phyloP scores from a whole-genome alignment of 2,888 invertebrate genomes.

The Teleogryllus oceanicus region DNA sequence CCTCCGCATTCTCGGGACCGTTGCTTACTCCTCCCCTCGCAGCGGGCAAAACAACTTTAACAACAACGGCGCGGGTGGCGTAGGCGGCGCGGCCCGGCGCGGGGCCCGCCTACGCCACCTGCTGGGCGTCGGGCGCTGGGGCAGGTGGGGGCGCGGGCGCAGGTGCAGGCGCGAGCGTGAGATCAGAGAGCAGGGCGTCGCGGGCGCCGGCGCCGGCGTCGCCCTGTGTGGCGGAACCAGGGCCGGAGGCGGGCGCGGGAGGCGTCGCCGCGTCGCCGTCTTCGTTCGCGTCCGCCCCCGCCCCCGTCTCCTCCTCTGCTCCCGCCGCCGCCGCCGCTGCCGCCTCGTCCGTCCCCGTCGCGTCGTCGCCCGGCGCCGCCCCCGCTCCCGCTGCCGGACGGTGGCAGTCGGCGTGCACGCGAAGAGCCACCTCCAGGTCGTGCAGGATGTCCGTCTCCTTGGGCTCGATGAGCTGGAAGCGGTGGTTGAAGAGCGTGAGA shows the following conservation, averaged over 20 bases:
- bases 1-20: no score
- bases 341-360: neutral
- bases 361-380: neutral
- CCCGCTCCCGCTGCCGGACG: neutral
- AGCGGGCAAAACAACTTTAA: conserved; percentile 34
- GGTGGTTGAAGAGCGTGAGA: conserved; percentile 78
- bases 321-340: neutral
- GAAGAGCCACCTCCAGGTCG: conserved; percentile 81
- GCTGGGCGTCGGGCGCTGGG: conserved; percentile 24
- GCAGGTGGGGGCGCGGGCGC: conserved; percentile 12
- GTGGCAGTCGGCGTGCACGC: conserved; percentile 40
- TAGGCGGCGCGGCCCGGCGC: neutral
- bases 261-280: neutral
- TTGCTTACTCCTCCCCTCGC: conserved; percentile 31
- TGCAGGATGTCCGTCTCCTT: conserved; percentile 91
- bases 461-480: conserved; percentile 82
- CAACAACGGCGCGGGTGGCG: conserved; percentile 25
- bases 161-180: conserved; percentile 24
- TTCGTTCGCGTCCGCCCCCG: neutral
- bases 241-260: neutral
- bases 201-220: neutral
- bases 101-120: conserved; percentile 22
- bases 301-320: no score
- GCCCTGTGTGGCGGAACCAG: neutral
- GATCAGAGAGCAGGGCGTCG: conserved; percentile 26